Evolutionary conservation across 2,797 vertebrate genomes (phyloP).

Genomic region (Parauchenoglanis punctatus): DNA sequence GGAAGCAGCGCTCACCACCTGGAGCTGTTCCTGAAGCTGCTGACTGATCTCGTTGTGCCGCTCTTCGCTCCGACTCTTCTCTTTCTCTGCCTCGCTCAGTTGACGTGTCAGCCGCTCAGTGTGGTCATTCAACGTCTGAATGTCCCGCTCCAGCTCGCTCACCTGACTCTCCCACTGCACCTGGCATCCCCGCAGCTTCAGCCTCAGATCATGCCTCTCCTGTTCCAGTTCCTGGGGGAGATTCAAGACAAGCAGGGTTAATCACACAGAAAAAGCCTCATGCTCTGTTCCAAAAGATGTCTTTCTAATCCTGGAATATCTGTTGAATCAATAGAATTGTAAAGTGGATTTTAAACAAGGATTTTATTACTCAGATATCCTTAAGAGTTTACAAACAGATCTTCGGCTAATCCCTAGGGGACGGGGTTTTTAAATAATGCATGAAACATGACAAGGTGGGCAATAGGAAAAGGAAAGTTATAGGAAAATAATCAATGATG

Average conservation of each 20-base stretch:
- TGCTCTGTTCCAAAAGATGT: background rate
- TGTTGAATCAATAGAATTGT: background rate
- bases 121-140: slow-evolving; percentile 68
- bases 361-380: background rate
- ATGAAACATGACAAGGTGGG: background rate
- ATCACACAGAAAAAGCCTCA: background rate
- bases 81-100: slow-evolving; percentile 68
- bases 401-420: background rate
- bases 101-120: slow-evolving; percentile 68
- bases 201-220: slow-evolving; percentile 70
- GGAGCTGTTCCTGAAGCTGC: slow-evolving; percentile 72
- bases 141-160: slow-evolving; percentile 77
- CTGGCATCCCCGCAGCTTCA: slow-evolving; percentile 74
- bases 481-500: background rate
- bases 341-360: background rate
- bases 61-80: slow-evolving; percentile 64
- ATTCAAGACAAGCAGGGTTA: background rate
- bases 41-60: slow-evolving; percentile 69
- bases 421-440: background rate
- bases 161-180: slow-evolving; percentile 79
- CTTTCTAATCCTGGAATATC: background rate
- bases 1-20: slow-evolving; percentile 67
- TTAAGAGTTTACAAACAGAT: background rate
- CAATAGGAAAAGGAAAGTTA: background rate
- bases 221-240: slow-evolving; percentile 76